Evolutionary conservation across 2,888 invertebrate species (phyloP).

Genomic region (Crossocerus cetratus): DNA sequence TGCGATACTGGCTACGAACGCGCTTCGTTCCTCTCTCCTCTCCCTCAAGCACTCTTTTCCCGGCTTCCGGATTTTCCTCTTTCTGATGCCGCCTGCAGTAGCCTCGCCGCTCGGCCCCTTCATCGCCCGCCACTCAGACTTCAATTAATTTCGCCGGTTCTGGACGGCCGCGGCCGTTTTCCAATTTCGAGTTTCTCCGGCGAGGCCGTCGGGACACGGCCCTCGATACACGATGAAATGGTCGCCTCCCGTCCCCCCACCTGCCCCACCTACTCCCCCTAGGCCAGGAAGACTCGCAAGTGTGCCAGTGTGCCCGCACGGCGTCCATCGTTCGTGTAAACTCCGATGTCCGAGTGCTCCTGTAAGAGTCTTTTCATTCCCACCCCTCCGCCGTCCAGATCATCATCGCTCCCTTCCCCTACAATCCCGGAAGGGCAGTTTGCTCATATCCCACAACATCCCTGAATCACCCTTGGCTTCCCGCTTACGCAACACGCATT

Average conservation of each 20-base stretch:
- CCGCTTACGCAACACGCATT: slow-evolving; percentile 5
- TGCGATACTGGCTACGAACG: background rate
- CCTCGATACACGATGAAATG: slow-evolving; percentile 46
- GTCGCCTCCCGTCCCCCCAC: slow-evolving; percentile 15
- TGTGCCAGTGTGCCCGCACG: slow-evolving; percentile 14
- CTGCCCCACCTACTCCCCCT: too few relatives aligned
- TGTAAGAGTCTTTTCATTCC: background rate
- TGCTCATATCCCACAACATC: too few relatives aligned
- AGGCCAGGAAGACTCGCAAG: slow-evolving; percentile 23
- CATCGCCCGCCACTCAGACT: slow-evolving; percentile 66
- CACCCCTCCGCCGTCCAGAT: background rate
- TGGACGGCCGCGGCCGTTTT: slow-evolving; percentile 60
- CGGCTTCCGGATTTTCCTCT: slow-evolving; percentile 53
- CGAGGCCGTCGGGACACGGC: slow-evolving; percentile 50
- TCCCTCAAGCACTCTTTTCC: slow-evolving; percentile 32
- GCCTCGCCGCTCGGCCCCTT: slow-evolving; percentile 44
- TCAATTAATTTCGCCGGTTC: slow-evolving; percentile 68
- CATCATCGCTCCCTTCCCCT: too few relatives aligned
- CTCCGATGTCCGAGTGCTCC: background rate
- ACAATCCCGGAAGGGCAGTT: too few relatives aligned
- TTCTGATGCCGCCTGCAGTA: slow-evolving; percentile 36
- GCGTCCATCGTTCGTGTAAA: background rate
- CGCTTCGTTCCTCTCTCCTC: slow-evolving; percentile 48
- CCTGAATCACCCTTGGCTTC: too few relatives aligned
- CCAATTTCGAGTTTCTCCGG: slow-evolving; percentile 66